Percentiles rank a stretch among this genome's conserved stretches.
phyloP scores from a whole-genome alignment of 1,140 invertebrate species.

The Bombus haemorrhoidalis region DNA sequence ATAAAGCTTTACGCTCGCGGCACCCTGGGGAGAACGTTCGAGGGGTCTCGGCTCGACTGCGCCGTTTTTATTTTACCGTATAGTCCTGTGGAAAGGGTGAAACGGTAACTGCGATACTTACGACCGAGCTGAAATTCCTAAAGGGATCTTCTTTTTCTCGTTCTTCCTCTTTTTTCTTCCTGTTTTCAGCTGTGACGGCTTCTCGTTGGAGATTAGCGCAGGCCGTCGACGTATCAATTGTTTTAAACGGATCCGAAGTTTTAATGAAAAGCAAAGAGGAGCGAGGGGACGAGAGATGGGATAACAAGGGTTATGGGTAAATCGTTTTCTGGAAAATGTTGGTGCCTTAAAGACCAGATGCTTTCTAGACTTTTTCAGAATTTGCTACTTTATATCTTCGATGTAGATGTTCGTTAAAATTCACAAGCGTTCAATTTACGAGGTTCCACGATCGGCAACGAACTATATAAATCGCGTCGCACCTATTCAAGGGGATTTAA shows the following conservation, averaged over 20 bases:
- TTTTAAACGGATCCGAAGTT: conserved; percentile 13
- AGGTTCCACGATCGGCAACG: conserved; percentile 35
- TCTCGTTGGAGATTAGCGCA: not conserved
- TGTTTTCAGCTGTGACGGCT: not conserved
- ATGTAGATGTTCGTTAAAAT: conserved; percentile 2
- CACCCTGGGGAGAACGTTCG: conserved; percentile 57
- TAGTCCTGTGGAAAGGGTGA: conserved; percentile 13
- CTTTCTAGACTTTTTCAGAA: not conserved
- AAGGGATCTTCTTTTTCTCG: not conserved
- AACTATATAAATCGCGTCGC: conserved; percentile 65
- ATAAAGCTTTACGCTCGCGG: conserved; percentile 62
- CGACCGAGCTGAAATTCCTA: not conserved
- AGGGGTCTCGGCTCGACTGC: not conserved
- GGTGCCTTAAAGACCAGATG: no score
- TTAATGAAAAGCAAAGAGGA: conserved; percentile 4
- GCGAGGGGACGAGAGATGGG: not conserved
- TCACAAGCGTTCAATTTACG: conserved; percentile 7
- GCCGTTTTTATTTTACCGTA: conserved; percentile 13
- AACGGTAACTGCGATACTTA: conserved; percentile 30
- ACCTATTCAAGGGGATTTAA: conserved; percentile 62
- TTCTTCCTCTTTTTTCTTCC: not conserved
- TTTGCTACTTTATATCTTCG: not conserved
- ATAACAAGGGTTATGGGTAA: not conserved
- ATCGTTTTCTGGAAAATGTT: not conserved
- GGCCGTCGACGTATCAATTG: conserved; percentile 22